Conservation (phyloP, 2,113 vertebrate genomes). For the Anoura caudifer region DNA sequence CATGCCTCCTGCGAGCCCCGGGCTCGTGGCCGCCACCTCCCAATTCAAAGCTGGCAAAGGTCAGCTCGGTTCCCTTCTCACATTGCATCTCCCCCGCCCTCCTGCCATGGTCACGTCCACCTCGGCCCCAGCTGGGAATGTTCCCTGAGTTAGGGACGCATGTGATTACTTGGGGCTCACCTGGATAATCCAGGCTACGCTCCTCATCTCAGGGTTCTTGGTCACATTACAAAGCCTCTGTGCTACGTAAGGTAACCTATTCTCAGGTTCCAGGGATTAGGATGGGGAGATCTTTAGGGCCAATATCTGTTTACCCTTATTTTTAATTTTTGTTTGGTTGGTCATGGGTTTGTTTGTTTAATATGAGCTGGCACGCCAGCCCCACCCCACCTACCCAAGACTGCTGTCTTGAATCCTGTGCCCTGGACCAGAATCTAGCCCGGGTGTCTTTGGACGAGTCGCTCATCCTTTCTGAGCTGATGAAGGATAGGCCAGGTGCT, state of each 20-base stretch:
- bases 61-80: not conserved
- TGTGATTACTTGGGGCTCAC: not conserved
- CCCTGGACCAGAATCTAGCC: not conserved
- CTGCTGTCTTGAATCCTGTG: not conserved
- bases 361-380: not conserved
- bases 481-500: not conserved
- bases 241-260: not conserved
- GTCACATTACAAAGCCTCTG: not conserved
- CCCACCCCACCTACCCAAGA: not conserved
- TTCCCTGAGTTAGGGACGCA: not conserved
- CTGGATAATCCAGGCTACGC: not conserved
- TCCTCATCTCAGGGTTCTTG: not conserved
- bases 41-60: not conserved
- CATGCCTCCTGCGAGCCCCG: not conserved
- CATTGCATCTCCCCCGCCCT: not conserved
- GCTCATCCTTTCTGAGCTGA: not conserved
- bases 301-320: not conserved
- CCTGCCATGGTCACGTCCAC: not conserved
- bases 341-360: not conserved
- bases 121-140: not conserved
- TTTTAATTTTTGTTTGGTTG: not conserved
- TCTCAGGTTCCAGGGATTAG: not conserved
- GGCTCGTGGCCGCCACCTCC: not conserved
- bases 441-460: not conserved
- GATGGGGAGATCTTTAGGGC: not conserved